Evolutionary conservation across 2,113 vertebrate species (phyloP), one percentile per base, ranked within the genome.

Genomic region (Labeo rohita): DNA sequence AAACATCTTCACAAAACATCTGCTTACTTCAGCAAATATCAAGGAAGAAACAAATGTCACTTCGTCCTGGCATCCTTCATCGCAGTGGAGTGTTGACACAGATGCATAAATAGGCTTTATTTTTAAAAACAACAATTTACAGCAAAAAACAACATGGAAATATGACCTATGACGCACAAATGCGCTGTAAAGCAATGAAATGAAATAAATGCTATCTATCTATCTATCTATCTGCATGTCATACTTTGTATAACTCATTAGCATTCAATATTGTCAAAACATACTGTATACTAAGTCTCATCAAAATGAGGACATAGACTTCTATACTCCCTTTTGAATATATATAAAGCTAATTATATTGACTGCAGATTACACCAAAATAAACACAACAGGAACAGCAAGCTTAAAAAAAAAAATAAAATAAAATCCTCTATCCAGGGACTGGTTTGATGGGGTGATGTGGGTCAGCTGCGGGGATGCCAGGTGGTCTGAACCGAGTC

Each of bases 401-500:
- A 50, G 6, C 73, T 47, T n/a, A 52, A 3, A 28, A 28, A 28
- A 28, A 28, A 28, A 28, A n/a, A n/a, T n/a, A n/a, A 28, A 28
- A 28, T 1, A 73, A 39, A 68, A 23, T 39, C 39, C 21, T 61
- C 56, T 61, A 1, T 21, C 56, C 18, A 18, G 75, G 23, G 23
- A 56, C 13, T 36, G n/a, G n/a, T 80, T 80, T 36, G 65, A 54
- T 50, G 23, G 47, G 43, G 15, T 68, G 16, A 70, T 28, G 16
- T 65, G 28, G 72, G 68, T 72, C 56, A 23, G 83, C 79, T 85
- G 65, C 52, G 72, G 63, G 54, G 80, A 80, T 28, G 85, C 80
- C 87, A 88, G 89, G 85, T 84, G 87, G 79, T 88, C 86, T 88
- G 81, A 86, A 85, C 54, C 34, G 45, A 75, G 75, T n/a, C n/a